A percentile compares a stretch with the other conserved stretches of the same genome.
phyloP scores from a whole-genome alignment of 1,140 invertebrate species.

The Cheumatopsyche charites region DNA sequence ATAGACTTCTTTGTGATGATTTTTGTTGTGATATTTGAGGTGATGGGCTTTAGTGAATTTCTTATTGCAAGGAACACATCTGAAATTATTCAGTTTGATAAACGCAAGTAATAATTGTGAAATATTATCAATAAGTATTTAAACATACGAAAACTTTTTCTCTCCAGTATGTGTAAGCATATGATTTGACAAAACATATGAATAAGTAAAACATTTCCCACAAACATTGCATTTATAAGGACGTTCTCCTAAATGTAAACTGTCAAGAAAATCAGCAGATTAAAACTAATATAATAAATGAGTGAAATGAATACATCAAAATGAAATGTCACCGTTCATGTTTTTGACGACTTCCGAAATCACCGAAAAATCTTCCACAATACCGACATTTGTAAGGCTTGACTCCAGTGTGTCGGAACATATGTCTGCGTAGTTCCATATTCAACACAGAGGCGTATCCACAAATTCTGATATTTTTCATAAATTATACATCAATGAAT shows the following conservation, averaged over 20 bases:
- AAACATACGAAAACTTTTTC: conserved; percentile 59
- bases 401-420: conserved; percentile 66
- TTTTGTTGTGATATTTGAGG: conserved; percentile 61
- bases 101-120: background rate
- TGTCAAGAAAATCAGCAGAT: conserved; percentile 33
- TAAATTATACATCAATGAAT: background rate
- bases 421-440: conserved; percentile 64
- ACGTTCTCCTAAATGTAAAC: conserved; percentile 66
- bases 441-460: conserved; percentile 63
- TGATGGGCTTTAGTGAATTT: conserved; percentile 62
- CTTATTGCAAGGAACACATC: conserved; percentile 59
- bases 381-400: conserved; percentile 74
- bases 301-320: background rate
- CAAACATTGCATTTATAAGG: conserved; percentile 75
- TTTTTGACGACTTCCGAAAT: conserved; percentile 66
- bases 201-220: conserved; percentile 74
- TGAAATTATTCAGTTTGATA: conserved; percentile 43
- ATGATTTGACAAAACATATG: conserved; percentile 75
- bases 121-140: conserved; percentile 1
- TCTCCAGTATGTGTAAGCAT: conserved; percentile 82
- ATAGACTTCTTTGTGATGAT: conserved; percentile 61
- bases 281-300: background rate
- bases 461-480: conserved; percentile 49
- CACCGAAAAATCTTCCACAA: conserved; percentile 73
- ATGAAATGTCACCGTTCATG: conserved; percentile 59